phyloP scores from a whole-genome alignment of 1,140 invertebrate genomes.

The Drosophila athabasca region DNA sequence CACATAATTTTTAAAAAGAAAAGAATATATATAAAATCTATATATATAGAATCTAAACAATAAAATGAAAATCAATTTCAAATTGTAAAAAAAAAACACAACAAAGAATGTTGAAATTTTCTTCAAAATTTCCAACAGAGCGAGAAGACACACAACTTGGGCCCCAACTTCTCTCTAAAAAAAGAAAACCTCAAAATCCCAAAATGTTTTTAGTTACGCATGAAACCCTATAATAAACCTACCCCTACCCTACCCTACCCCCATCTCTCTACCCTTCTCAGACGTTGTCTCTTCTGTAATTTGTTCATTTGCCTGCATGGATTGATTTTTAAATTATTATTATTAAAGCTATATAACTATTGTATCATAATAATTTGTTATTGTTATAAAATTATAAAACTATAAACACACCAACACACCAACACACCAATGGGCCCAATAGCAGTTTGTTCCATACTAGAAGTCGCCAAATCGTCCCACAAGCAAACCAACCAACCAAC shows the following conservation, averaged over 20 bases:
- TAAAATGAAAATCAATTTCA: slow-evolving; percentile 55
- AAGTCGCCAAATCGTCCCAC: slow-evolving; percentile 64
- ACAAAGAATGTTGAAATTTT: background rate
- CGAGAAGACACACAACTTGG: slow-evolving; percentile 13
- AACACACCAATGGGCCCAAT: slow-evolving; percentile 53
- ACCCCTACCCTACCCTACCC: too few species aligned
- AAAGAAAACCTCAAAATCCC: background rate
- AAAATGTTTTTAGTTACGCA: slow-evolving; percentile 20
- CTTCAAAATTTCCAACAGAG: slow-evolving; percentile 19
- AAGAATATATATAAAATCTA: slow-evolving; percentile 56
- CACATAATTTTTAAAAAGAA: slow-evolving; percentile 70
- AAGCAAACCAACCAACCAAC: slow-evolving; percentile 14
- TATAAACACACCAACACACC: slow-evolving; percentile 47
- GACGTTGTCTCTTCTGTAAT: slow-evolving; percentile 43
- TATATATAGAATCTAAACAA: slow-evolving; percentile 22
- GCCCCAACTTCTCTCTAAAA: slow-evolving; percentile 5
- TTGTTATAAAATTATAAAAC: slow-evolving; percentile 71
- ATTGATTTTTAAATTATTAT: slow-evolving; percentile 65
- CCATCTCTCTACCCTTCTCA: slow-evolving; percentile 9
- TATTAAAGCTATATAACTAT: slow-evolving; percentile 71
- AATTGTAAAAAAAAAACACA: slow-evolving; percentile 60
- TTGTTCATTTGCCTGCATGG: slow-evolving; percentile 47
- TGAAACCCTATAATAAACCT: slow-evolving; percentile 2
- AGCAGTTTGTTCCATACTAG: slow-evolving; percentile 52
- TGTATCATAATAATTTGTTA: slow-evolving; percentile 72